Base-by-base conservation (phyloP, 2,888 invertebrate species). In the Lasioglossum oenotherae region DNA sequence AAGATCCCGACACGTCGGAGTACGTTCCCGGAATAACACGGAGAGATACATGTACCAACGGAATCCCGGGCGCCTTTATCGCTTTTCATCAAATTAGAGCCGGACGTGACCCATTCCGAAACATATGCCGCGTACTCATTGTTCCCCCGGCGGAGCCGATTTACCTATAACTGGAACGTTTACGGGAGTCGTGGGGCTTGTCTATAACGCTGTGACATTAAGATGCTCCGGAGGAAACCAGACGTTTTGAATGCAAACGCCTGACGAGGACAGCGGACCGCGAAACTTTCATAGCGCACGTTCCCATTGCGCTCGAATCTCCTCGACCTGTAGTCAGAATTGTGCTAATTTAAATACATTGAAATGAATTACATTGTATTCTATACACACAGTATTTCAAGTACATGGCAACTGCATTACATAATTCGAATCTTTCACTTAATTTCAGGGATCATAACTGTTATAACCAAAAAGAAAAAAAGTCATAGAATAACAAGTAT, bases 61-160 rank as follows among this genome's bases (percentile, higher is more conserved):
- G 19, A 73, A 69, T 44, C 41, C 57, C 31, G 19, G 57, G 4
- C 64, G n/a, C 41, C 71, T 76, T 86, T 80, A 80, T 87, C 82
- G 82, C 75, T 81, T 81, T 74, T 84, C 80, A 67, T 86, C 80
- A 80, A 86, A 86, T 86, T 86, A 84, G 46, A 69, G n/a, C n/a
- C 74, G 85, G 74, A 85, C 74, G 83, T 73, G 84, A 72, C 31
- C 76, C 41, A 60, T 64, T 74, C 46, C 44, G n/a, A 46, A 74
- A 79, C 78, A 77, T 57, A 75, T 53, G 84, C 78, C 16, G n/a
- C 78, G 44, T 3, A 16, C 69, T 41, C 14, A 12, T 53, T 74
- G 77, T 53, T 46, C n/a, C 35, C 27, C 6, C 31, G 19, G 8
- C 12, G 16, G 19, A n/a, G 49, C 71, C 71, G 78, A 79, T 84